A percentile compares a stretch with the other conserved stretches of the same genome.
Evolutionary conservation across 2,113 vertebrate genomes (phyloP).

Genomic region (Archilochus colubris): DNA sequence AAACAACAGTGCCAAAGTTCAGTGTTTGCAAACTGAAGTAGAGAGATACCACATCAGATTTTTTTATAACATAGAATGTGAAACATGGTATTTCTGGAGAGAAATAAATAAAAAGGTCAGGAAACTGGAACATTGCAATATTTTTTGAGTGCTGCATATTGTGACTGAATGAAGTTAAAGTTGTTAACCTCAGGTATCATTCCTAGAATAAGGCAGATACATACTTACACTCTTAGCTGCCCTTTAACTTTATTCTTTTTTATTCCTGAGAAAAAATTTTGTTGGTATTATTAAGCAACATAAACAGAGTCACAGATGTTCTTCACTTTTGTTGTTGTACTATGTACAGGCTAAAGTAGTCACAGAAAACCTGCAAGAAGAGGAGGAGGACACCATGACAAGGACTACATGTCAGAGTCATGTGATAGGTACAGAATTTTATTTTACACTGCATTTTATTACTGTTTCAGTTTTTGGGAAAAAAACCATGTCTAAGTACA

Average conservation of each 20-base stretch:
- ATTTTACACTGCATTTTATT: constrained; percentile 41
- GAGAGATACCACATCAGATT: background rate
- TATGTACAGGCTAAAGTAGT: constrained; percentile 77
- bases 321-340: constrained; percentile 54
- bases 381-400: constrained; percentile 74
- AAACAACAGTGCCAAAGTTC: background rate
- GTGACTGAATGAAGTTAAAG: constrained; percentile 39
- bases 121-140: background rate
- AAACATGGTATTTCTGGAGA: background rate
- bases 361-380: constrained; percentile 79
- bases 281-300: constrained; percentile 24
- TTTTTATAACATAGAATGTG: background rate
- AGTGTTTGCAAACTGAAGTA: background rate
- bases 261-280: constrained; percentile 36
- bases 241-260: background rate
- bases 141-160: constrained; percentile 45
- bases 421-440: constrained; percentile 81
- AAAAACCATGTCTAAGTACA: background rate
- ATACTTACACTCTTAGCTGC: background rate
- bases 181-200: background rate
- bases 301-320: constrained; percentile 43
- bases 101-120: background rate
- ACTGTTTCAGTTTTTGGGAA: background rate
- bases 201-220: background rate
- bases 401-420: constrained; percentile 84